Evolutionary conservation across 2,888 invertebrate genomes (phyloP).

Genomic region (Acleris holmiana): DNA sequence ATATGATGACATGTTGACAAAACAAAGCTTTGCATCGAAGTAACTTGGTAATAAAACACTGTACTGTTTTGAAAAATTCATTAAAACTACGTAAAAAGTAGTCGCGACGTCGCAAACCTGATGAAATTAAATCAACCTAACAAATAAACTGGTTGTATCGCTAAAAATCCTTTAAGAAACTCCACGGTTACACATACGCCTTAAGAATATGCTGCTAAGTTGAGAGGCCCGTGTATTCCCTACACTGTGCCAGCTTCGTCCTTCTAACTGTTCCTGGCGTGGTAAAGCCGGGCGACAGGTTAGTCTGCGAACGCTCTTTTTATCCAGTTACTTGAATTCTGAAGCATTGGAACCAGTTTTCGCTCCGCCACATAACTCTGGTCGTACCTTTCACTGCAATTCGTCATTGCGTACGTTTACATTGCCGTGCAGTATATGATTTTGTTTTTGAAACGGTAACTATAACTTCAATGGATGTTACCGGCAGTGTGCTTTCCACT

Average conservation of each 20-base stretch:
- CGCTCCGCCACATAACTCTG: conserved; percentile 69
- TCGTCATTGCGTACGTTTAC: conserved; percentile 60
- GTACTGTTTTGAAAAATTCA: conserved; percentile 19
- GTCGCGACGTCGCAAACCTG: conserved; percentile 26
- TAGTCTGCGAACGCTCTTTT: conserved; percentile 77
- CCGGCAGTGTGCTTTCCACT: conserved; percentile 2
- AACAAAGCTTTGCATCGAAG: conserved; percentile 11
- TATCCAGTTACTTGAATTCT: conserved; percentile 83
- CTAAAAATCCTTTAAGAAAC: conserved; percentile 26
- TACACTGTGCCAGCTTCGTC: conserved; percentile 52
- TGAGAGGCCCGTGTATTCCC: conserved; percentile 50
- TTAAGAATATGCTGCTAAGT: conserved; percentile 44
- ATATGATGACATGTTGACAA: conserved; percentile 27
- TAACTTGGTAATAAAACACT: neutral
- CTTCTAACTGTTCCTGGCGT: conserved; percentile 45
- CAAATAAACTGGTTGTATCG: conserved; percentile 19
- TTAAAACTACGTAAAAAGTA: conserved; percentile 23
- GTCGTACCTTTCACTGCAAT: conserved; percentile 77
- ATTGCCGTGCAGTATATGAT: conserved; percentile 47
- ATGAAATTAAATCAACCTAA: conserved; percentile 16
- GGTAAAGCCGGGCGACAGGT: conserved; percentile 67
- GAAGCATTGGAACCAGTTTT: conserved; percentile 80
- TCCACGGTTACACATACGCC: conserved; percentile 20
- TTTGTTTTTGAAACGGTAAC: conserved; percentile 44
- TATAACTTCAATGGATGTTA: conserved; percentile 55